phyloP scores from a whole-genome alignment of 1,140 invertebrate genomes.

The Pogonognathellus flavescens region DNA sequence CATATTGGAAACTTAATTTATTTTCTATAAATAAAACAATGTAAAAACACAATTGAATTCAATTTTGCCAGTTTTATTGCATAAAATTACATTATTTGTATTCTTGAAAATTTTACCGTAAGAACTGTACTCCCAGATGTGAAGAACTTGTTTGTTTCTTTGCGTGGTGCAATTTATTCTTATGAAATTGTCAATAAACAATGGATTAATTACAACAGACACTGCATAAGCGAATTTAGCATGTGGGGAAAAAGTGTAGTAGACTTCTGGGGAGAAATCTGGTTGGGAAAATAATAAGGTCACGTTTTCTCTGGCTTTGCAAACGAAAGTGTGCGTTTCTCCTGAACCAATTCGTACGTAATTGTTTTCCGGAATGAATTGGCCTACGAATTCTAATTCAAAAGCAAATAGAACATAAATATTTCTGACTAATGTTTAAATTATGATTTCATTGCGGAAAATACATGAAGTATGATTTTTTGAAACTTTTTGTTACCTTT shows the following conservation, averaged over 20 bases:
- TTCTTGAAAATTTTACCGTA: slow-evolving; percentile 7
- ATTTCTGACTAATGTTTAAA: no score
- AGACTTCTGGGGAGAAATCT: slow-evolving; percentile 37
- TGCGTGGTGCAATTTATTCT: slow-evolving; percentile 16
- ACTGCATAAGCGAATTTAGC: slow-evolving; percentile 53
- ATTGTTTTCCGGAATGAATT: background rate
- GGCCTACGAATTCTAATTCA: slow-evolving; percentile 4
- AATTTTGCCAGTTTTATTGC: no score
- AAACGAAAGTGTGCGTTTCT: slow-evolving; percentile 49
- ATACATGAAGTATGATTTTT: background rate
- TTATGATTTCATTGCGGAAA: no score
- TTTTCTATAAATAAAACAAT: background rate
- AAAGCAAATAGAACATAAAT: background rate
- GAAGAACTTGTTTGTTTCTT: background rate
- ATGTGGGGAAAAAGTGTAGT: slow-evolving; percentile 4
- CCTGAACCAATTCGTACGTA: slow-evolving; percentile 34
- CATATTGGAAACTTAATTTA: slow-evolving; percentile 9
- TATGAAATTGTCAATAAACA: background rate
- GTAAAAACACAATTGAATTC: background rate
- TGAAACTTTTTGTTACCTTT: slow-evolving; percentile 13
- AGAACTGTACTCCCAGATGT: slow-evolving; percentile 33
- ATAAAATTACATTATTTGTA: background rate
- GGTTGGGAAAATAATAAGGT: slow-evolving; percentile 46
- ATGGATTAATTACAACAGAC: slow-evolving; percentile 12
- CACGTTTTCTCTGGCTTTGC: slow-evolving; percentile 54